phyloP scores from a whole-genome alignment of 2,113 vertebrate species.

The Tupaia tana region DNA sequence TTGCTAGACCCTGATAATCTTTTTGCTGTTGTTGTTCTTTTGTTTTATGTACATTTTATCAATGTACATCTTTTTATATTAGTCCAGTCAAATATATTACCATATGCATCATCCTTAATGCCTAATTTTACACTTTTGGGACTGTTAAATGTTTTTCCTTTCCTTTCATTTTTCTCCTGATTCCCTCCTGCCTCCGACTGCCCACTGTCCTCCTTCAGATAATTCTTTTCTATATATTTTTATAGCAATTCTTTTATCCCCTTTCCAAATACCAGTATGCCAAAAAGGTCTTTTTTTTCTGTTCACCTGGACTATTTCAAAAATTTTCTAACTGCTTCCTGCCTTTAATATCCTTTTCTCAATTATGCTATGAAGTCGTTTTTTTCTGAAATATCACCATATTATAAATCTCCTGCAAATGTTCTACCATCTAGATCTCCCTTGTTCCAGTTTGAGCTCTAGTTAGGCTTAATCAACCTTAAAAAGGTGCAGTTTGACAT shows the following conservation, averaged over 20 bases:
- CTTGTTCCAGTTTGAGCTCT: neutral
- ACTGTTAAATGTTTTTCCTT: too few species aligned
- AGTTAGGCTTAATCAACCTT: neutral
- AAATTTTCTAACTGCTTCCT: neutral
- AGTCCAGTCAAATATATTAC: too few species aligned
- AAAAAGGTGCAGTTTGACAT: neutral
- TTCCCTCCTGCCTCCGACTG: too few species aligned
- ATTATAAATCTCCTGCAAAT: neutral
- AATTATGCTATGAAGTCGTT: neutral
- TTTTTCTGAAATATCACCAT: conserved; percentile 20
- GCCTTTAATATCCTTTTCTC: neutral
- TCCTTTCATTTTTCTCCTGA: too few species aligned
- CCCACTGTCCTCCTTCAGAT: too few species aligned
- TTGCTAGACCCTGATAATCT: neutral
- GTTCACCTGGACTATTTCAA: neutral
- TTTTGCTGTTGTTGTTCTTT: too few species aligned
- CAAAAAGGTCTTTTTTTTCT: neutral
- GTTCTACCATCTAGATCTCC: neutral
- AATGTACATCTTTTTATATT: too few species aligned
- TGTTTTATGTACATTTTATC: too few species aligned
- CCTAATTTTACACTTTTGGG: too few species aligned
- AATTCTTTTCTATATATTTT: neutral
- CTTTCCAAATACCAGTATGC: neutral
- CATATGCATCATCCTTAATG: too few species aligned
- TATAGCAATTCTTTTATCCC: neutral